These are phyloP conservation scores for Onychostruthus taczanowskii DNA, from an alignment of 2,113 vertebrate species.

Conservation along the genomic window DNA sequence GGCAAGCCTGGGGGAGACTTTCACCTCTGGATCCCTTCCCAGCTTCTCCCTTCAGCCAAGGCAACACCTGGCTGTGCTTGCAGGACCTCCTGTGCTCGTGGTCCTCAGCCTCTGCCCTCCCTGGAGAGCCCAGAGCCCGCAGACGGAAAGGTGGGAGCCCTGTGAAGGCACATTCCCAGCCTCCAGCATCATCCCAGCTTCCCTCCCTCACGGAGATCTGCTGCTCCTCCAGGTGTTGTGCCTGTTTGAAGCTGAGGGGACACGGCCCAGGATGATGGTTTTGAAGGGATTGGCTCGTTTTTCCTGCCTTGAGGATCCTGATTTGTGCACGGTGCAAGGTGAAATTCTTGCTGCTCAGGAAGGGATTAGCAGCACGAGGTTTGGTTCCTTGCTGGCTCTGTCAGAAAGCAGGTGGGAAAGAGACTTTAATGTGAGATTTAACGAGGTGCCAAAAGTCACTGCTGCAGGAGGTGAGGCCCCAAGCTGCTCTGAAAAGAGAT, in stretches of 20 bases:
- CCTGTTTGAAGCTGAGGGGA: neutral
- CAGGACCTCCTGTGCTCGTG: neutral
- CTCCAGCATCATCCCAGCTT: neutral
- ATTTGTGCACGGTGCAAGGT: fast-evolving
- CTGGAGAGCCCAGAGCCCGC: neutral
- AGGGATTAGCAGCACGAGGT: fast-evolving
- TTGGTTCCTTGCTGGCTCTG: neutral
- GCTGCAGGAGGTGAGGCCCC: neutral
- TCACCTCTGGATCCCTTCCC: neutral
- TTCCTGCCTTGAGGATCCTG: neutral
- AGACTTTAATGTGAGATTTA: neutral
- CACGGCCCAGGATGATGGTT: fast-evolving
- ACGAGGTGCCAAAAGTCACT: neutral
- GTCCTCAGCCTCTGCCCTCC: neutral
- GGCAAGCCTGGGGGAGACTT: neutral
- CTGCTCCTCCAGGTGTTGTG: fast-evolving
- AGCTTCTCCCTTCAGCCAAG: neutral
- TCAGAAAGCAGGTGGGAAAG: neutral
- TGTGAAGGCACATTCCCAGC: neutral
- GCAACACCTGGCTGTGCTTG: neutral
- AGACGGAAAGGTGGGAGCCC: neutral
- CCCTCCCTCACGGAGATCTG: fast-evolving
- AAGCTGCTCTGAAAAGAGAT: neutral
- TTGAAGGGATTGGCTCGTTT: neutral
- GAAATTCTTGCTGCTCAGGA: neutral